Evolutionary conservation across 30 jellyfish, hydroid and myxozoan genomes (phyloP).

Genomic region (Aurelia sp.): DNA sequence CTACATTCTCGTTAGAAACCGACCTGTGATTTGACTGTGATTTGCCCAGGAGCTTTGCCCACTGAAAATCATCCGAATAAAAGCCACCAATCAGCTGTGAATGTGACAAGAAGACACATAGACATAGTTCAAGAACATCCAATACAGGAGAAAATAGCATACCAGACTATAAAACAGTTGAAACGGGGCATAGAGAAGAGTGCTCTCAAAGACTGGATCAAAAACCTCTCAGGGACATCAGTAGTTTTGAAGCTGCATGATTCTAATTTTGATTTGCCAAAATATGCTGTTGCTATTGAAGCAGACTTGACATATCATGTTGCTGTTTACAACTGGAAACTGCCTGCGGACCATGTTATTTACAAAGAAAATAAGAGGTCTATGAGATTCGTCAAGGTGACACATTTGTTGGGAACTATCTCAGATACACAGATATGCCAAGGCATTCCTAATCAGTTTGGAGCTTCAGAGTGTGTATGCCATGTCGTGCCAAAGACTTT

Average conservation of each 20-base stretch:
- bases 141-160: slow-evolving; percentile 32
- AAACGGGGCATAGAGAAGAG: slow-evolving; percentile 48
- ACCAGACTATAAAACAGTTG: slow-evolving; percentile 43
- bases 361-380: slow-evolving; percentile 33
- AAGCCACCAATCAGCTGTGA: slow-evolving; percentile 39
- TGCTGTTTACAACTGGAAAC: slow-evolving; percentile 39
- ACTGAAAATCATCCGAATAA: slow-evolving; percentile 51
- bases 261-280: slow-evolving; percentile 37
- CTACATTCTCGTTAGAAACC: too few relatives aligned
- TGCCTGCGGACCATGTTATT: slow-evolving; percentile 12
- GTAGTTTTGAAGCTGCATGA: slow-evolving; percentile 18
- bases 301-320: slow-evolving; percentile 14
- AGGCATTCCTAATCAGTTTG: slow-evolving; percentile 15
- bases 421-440: slow-evolving; percentile 40
- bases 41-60: slow-evolving; percentile 58
- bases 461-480: slow-evolving; percentile 34
- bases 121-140: slow-evolving; percentile 53
- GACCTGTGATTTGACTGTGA: too few relatives aligned
- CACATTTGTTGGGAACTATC: slow-evolving; percentile 42
- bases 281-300: slow-evolving; percentile 37
- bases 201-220: slow-evolving; percentile 39
- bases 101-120: slow-evolving; percentile 50
- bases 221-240: slow-evolving; percentile 32
- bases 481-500: slow-evolving; percentile 17
- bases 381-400: slow-evolving; percentile 36